Evolutionary conservation across 2,888 invertebrate species (phyloP).

Genomic region (Hybos culiciformis): DNA sequence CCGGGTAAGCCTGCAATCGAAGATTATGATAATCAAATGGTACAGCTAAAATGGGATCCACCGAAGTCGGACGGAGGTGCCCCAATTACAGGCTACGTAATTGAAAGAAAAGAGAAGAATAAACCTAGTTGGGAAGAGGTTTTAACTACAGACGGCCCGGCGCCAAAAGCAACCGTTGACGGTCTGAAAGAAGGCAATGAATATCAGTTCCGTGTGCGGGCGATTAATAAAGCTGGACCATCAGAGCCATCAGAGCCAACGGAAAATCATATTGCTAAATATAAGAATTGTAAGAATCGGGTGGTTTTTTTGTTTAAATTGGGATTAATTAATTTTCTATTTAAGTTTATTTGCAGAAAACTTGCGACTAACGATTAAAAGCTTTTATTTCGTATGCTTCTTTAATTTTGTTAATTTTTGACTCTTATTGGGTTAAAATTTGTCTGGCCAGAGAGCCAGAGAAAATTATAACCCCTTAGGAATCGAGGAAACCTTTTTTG

Average conservation of each 20-base stretch:
- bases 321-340: background rate
- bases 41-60: slow-evolving; percentile 84
- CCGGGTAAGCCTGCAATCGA: slow-evolving; percentile 75
- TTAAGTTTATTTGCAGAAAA: background rate
- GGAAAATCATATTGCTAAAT: slow-evolving; percentile 75
- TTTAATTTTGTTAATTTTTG: slow-evolving; percentile 4
- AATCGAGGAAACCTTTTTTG: slow-evolving; percentile 11
- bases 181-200: slow-evolving; percentile 80
- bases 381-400: slow-evolving; percentile 9
- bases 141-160: slow-evolving; percentile 55
- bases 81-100: slow-evolving; percentile 91
- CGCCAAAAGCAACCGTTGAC: slow-evolving; percentile 68
- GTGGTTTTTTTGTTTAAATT: background rate
- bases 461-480: slow-evolving; percentile 6
- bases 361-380: too few relatives aligned
- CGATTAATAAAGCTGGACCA: slow-evolving; percentile 88
- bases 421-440: background rate
- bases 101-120: slow-evolving; percentile 80
- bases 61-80: slow-evolving; percentile 94
- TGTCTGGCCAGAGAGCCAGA: background rate
- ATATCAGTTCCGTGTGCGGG: slow-evolving; percentile 90
- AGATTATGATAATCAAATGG: slow-evolving; percentile 82
- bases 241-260: slow-evolving; percentile 85
- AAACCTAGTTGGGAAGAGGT: slow-evolving; percentile 81
- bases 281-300: slow-evolving; percentile 59